Evolutionary conservation across 2,888 invertebrate species (phyloP), one percentile per base, ranked within the genome.

Genomic region (Sipha maydis): DNA sequence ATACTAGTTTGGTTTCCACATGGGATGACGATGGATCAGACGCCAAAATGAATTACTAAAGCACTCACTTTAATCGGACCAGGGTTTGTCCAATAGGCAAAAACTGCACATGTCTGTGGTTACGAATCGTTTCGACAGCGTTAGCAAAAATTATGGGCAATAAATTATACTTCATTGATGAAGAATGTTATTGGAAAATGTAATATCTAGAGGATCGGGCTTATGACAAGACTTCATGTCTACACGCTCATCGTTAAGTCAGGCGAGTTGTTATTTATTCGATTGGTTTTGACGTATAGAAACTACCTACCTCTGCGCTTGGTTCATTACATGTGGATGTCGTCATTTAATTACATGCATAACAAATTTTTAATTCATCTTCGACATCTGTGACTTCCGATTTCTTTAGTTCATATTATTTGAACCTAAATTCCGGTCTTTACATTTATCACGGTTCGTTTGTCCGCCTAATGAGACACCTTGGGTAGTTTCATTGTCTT

Each of bases 361-460:
- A 88, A 75, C 86, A 80, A 80, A 80, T 79, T 86, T 71, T 71
- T 71, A 79, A 85, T 80, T 54, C 61, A 9, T 73, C 25, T 61
- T 41, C n/a, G 56, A 80, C 80, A 88, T 84, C 79, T 85, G 77
- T 56, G 56, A 80, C 86, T 80, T 88, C 80, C 86, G 86, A 88
- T 88, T 88, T 80, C 86, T 80, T 75, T 80, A 88, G 86, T 88
- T 88, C 86, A 4, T 61, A 88, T 41, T 71, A 80, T 41, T 61
- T 34, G 80, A 80, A 88, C 86, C 86, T 38, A 88, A 80, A 88
- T 80, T 88, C 86, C 86, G 86, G 86, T 88, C n/a, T 85, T 67
- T n/a, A n/a, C 28, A 79, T 88, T 80, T 67, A 80, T 80, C 61
- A 88, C 80, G 86, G 86, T 88, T 73, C 86, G 86, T 73, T 88